A percentile compares a stretch with the other conserved stretches of the same genome.
Conservation (phyloP, 2,888 invertebrate species). For the Drosophila greeni region DNA sequence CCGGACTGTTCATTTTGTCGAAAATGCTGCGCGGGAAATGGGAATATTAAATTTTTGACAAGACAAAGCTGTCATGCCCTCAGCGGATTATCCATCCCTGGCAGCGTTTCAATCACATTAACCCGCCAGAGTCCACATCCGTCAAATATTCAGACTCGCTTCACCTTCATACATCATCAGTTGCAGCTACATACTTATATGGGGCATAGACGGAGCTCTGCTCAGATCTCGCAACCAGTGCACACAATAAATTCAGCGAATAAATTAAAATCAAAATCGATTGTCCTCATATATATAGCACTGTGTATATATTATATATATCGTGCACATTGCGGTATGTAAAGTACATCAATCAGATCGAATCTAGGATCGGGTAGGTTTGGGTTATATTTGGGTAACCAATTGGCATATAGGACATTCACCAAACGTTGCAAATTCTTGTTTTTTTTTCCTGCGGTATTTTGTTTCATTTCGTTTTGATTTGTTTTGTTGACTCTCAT, state of each 20-base stretch:
- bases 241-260: constrained; percentile 42
- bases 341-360: constrained; percentile 35
- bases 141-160: constrained; percentile 30
- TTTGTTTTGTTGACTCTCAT: constrained; percentile 28
- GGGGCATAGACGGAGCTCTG: constrained; percentile 1
- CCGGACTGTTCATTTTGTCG: constrained; percentile 52
- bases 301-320: background rate
- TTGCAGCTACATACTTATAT: constrained; percentile 11
- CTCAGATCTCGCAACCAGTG: constrained; percentile 22
- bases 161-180: constrained; percentile 12
- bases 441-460: constrained; percentile 26
- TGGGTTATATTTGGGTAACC: constrained; percentile 44
- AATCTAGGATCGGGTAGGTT: constrained; percentile 21
- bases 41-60: constrained; percentile 24
- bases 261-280: constrained; percentile 36
- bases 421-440: constrained; percentile 67
- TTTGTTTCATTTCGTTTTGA: constrained; percentile 15
- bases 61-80: constrained; percentile 28
- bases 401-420: constrained; percentile 78
- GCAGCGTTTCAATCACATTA: constrained; percentile 35
- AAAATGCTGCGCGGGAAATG: constrained; percentile 13
- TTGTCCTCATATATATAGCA: constrained; percentile 24
- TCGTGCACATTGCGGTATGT: constrained; percentile 12
- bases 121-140: constrained; percentile 24
- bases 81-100: constrained; percentile 22